Conservation (phyloP, 2,113 vertebrate genomes). For the Pipra filicauda region DNA sequence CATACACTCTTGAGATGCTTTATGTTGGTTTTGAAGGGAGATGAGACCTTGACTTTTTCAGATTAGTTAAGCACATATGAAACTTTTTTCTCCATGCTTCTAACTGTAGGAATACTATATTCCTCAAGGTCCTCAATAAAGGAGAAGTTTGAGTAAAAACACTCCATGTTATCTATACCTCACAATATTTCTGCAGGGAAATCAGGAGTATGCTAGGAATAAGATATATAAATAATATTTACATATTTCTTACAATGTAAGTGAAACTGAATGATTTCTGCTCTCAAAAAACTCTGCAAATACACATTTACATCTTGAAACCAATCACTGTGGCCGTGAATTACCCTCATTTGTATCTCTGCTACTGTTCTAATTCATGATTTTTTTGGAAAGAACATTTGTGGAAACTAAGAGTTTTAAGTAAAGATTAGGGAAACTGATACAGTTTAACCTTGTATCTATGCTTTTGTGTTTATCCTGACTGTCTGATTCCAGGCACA, state of each 20-base stretch:
- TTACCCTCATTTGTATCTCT: background rate
- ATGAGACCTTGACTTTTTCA: background rate
- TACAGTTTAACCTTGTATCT: background rate
- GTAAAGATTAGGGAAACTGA: background rate
- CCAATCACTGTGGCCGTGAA: background rate
- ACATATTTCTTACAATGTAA: background rate
- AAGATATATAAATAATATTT: background rate
- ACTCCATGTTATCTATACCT: background rate
- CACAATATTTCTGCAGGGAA: background rate
- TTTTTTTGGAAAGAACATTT: background rate
- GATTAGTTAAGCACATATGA: background rate
- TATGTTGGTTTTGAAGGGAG: background rate
- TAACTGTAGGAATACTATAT: background rate
- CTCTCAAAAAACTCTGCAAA: background rate
- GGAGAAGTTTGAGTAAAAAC: background rate
- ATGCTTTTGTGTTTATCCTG: background rate
- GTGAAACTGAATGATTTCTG: background rate
- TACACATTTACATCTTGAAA: background rate
- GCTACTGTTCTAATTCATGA: background rate
- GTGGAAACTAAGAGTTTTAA: background rate
- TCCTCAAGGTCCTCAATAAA: background rate
- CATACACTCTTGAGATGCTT: background rate
- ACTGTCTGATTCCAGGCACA: background rate
- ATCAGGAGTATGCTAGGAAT: background rate
- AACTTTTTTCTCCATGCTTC: rapidly evolving